phyloP scores from a whole-genome alignment of 2,888 invertebrate genomes.

The Piscicola geometra region DNA sequence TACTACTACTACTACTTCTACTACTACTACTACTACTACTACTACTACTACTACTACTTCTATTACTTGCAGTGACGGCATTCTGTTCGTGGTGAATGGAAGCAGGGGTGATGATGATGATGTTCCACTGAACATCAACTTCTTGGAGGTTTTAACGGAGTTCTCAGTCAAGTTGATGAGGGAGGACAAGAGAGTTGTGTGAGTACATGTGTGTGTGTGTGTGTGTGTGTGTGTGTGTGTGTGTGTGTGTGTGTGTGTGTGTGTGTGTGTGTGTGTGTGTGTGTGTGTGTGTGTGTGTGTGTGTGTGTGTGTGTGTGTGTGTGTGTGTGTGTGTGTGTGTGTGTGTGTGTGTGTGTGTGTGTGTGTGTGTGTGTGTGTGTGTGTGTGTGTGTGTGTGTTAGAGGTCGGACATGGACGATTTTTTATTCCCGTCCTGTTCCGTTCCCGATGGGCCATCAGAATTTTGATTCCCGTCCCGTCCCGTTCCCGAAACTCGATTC shows the following conservation, averaged over 20 bases:
- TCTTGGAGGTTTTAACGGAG: conserved; percentile 90
- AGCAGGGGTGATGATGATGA: conserved; percentile 62
- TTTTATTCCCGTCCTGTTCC: no score
- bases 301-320: conserved; percentile 13
- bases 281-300: conserved; percentile 19
- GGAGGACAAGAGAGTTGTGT: conserved; percentile 82
- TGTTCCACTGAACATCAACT: conserved; percentile 77
- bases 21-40: neutral
- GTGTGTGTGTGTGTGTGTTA: conserved; percentile 24
- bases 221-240: conserved; percentile 19
- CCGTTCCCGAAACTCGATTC: no score
- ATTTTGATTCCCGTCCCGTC: no score
- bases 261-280: conserved; percentile 16
- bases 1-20: neutral
- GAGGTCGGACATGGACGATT: no score
- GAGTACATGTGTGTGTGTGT: conserved; percentile 59
- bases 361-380: conserved; percentile 16
- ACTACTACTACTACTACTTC: neutral
- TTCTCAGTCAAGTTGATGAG: conserved; percentile 91
- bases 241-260: conserved; percentile 18
- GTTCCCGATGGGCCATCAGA: no score
- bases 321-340: conserved; percentile 19
- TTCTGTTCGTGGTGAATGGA: conserved; percentile 71
- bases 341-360: conserved; percentile 19
- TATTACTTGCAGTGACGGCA: conserved; percentile 68